Evolutionary conservation across 2,888 invertebrate genomes (phyloP).

Genomic region (Tachina grossa): DNA sequence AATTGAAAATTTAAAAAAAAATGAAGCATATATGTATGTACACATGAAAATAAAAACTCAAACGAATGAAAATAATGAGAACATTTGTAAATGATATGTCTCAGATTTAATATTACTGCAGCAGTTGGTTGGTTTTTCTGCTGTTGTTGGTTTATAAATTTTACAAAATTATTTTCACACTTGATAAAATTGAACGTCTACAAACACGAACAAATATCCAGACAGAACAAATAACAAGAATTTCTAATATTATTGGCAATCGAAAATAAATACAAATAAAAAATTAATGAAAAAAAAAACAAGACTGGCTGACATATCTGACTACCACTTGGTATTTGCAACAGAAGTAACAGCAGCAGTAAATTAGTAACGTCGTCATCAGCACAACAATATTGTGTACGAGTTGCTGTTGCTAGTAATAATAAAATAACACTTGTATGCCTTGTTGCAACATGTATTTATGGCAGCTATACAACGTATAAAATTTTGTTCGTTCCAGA

Average conservation of each 20-base stretch:
- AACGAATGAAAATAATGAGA: constrained; percentile 65
- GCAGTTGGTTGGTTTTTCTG: background rate
- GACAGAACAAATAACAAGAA: constrained; percentile 59
- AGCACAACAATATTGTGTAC: constrained; percentile 18
- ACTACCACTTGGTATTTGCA: constrained; percentile 40
- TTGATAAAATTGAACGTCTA: constrained; percentile 49
- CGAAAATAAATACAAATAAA: constrained; percentile 34
- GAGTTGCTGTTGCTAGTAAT: constrained; percentile 37
- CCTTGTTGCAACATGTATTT: constrained; percentile 65
- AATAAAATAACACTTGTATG: constrained; percentile 50
- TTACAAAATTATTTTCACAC: constrained; percentile 63
- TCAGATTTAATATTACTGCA: constrained; percentile 51
- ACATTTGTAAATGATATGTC: constrained; percentile 71
- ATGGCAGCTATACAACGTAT: constrained; percentile 63
- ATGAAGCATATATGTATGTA: no score
- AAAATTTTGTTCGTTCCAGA: constrained; percentile 50
- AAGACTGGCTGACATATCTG: constrained; percentile 15
- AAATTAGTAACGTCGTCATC: constrained; percentile 35
- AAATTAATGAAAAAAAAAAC: constrained; percentile 14
- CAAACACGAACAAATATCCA: constrained; percentile 53
- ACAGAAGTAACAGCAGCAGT: constrained; percentile 34
- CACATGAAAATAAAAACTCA: constrained; percentile 3
- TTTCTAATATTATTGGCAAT: constrained; percentile 65
- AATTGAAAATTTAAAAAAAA: constrained; percentile 32
- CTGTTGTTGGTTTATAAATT: constrained; percentile 36